Conservation (phyloP, 2,113 vertebrate species). For the Mobula birostris region DNA sequence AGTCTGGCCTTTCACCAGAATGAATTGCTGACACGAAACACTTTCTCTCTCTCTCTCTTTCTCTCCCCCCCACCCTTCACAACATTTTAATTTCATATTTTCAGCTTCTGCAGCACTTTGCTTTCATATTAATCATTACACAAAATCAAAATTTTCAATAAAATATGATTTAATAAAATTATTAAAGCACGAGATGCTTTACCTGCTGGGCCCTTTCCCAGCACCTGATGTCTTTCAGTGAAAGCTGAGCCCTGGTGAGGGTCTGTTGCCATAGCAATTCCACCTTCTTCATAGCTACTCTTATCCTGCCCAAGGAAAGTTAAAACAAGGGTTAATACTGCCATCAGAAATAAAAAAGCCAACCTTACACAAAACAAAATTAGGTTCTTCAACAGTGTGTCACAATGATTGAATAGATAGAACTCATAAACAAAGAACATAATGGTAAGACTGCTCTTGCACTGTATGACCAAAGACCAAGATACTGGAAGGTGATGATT, state of each 20-base stretch:
- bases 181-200: not conserved
- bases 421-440: not conserved
- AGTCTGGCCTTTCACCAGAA: no score
- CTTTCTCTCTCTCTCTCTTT: no score
- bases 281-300: slow-evolving; percentile 56
- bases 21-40: no score
- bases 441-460: not conserved
- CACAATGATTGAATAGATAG: not conserved
- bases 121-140: not conserved
- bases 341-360: not conserved
- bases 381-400: not conserved
- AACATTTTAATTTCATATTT: no score
- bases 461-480: not conserved
- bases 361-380: not conserved
- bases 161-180: no score
- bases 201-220: slow-evolving; percentile 52
- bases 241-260: slow-evolving; percentile 50
- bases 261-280: slow-evolving; percentile 59
- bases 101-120: no score
- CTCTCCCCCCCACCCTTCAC: no score
- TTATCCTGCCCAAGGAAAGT: slow-evolving; percentile 50
- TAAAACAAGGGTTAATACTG: not conserved
- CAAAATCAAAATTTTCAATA: no score
- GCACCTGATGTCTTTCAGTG: slow-evolving; percentile 51
- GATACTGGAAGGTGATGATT: not conserved